Conservation (phyloP, 2,113 vertebrate species). For the Solea solea region DNA sequence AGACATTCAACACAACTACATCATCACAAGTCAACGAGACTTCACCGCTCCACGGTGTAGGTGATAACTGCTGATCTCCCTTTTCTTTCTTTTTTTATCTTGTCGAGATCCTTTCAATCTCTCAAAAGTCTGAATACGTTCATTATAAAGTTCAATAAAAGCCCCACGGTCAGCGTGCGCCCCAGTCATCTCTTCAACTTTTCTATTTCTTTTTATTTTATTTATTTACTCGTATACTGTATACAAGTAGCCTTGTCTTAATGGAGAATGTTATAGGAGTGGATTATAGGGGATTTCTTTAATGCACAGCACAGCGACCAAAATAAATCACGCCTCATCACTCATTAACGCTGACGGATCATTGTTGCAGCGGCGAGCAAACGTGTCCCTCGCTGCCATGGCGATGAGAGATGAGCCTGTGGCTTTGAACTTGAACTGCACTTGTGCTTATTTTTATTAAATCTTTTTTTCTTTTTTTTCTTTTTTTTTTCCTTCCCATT, state of each 20-base stretch:
- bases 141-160: too few relatives aligned
- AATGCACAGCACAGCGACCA: slow-evolving; percentile 46
- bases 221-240: slow-evolving; percentile 25
- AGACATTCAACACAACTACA: neutral
- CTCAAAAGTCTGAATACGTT: too few relatives aligned
- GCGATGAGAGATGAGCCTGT: slow-evolving; percentile 64
- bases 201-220: neutral
- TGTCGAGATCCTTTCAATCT: neutral
- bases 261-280: slow-evolving; percentile 47
- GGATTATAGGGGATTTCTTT: slow-evolving; percentile 63
- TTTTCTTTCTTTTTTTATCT: neutral
- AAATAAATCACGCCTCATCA: slow-evolving; percentile 64
- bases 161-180: too few relatives aligned
- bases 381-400: slow-evolving; percentile 44
- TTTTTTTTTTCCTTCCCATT: slow-evolving; percentile 27
- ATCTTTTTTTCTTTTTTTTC: too few relatives aligned
- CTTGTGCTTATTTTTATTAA: slow-evolving; percentile 38
- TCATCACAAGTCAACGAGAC: neutral
- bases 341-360: slow-evolving; percentile 65
- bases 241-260: slow-evolving; percentile 44
- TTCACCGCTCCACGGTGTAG: neutral
- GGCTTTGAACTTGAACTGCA: slow-evolving; percentile 72
- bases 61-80: neutral
- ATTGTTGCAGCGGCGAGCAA: slow-evolving; percentile 44
- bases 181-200: too few relatives aligned